A percentile compares a stretch with the other conserved stretches of the same genome.
Evolutionary conservation across 2,888 invertebrate genomes (phyloP).

Genomic region (Apamea anceps): DNA sequence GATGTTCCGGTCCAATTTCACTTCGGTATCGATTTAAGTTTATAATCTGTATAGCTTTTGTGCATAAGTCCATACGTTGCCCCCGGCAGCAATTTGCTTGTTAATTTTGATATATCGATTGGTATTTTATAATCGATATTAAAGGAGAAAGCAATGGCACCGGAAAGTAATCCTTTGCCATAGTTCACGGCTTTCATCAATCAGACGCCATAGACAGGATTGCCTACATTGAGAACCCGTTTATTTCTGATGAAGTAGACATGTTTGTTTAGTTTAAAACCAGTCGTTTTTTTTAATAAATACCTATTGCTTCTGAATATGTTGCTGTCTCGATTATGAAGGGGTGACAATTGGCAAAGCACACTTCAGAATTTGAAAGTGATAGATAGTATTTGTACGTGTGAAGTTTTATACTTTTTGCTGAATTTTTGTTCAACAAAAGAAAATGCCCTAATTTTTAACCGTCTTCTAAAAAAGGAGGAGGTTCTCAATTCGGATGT

Average conservation of each 20-base stretch:
- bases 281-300: constrained; percentile 27
- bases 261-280: constrained; percentile 34
- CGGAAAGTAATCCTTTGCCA: constrained; percentile 70
- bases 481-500: too few species aligned
- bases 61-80: constrained; percentile 67
- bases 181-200: constrained; percentile 80
- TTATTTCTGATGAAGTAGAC: constrained; percentile 34
- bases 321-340: constrained; percentile 25
- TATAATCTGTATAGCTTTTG: constrained; percentile 74
- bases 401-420: constrained; percentile 44
- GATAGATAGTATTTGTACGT: constrained; percentile 45
- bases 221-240: constrained; percentile 55
- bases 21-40: constrained; percentile 75
- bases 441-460: constrained; percentile 32
- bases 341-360: constrained; percentile 25
- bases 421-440: constrained; percentile 3
- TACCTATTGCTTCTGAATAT: constrained; percentile 44
- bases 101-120: constrained; percentile 78
- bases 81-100: constrained; percentile 77
- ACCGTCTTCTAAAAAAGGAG: too few species aligned
- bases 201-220: constrained; percentile 69
- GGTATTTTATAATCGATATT: constrained; percentile 77
- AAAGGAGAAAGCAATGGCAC: constrained; percentile 81
- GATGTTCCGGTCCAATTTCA: constrained; percentile 85
- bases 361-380: constrained; percentile 49